Evolutionary conservation across 2,888 invertebrate genomes (phyloP), one percentile per base, ranked within the genome.

Genomic region (Isotomurus palustris): DNA sequence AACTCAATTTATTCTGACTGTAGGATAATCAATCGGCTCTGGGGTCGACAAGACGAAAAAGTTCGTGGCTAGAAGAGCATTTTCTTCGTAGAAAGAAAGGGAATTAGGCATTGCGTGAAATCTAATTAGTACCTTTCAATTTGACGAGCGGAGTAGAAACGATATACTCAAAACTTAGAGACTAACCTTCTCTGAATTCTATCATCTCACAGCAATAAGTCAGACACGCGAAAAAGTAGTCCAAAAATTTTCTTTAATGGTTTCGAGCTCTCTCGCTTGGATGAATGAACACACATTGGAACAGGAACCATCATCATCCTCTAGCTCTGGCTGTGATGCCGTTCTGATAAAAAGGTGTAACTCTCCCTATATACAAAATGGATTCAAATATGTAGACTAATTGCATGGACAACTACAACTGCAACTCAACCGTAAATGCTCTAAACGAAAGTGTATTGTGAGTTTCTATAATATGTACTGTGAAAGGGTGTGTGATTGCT

Each of bases 71-170:
- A 58, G 52, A 52, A 51, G 43, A 32, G 21, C 19, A 43, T n/a
- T 19, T 43, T 43, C 19, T 45, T 45, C 25, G 10, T 12, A 6
- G 8, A 45, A 5, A 28, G 51, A 55, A 49, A 43, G 58, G 54
- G 69, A 69, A 70, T 70, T 70, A 69, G 70, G 64, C 67, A 68
- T 69, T 68, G 70, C 70, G 70, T 71, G 70, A 69, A 71, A 67
- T 71, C 65, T 71, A 71, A 71, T 71, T 71, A 71, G 70, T 71
- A 71, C 70, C 70, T 71, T 71, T 71, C 70, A 69, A 69, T 69
- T 71, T 68, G 70, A 69, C 69, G 68, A 68, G 70, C 25, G 38
- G 44, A 28, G 5, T 22, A 38, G 17, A 38, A 38, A 38, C 38
- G 43, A 17, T 29, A 48, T 32, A 43, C 25, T 38, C 36, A 36